phyloP scores from a whole-genome alignment of 37 sponge, comb jelly and placozoan genomes.

The Halichondria panicea region DNA sequence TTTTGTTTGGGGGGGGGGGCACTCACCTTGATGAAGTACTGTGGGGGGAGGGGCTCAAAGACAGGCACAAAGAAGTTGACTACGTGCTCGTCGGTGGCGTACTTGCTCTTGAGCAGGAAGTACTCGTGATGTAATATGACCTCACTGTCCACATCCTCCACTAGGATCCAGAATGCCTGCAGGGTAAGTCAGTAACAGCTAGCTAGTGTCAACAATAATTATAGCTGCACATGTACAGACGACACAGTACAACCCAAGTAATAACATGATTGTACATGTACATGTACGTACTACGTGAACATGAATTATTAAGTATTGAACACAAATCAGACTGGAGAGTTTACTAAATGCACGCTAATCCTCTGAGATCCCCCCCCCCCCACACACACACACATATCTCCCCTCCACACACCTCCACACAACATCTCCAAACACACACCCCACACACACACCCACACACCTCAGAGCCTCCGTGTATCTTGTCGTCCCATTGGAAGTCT shows the following conservation, averaged over 20 bases:
- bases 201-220: too few species aligned
- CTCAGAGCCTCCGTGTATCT: conserved; percentile 91
- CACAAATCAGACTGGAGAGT: too few species aligned
- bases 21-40: conserved; percentile 88
- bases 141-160: conserved; percentile 99
- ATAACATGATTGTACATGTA: too few species aligned
- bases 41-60: conserved; percentile 99
- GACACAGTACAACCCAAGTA: too few species aligned
- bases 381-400: not conserved
- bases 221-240: too few species aligned
- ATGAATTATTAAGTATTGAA: too few species aligned
- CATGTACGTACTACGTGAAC: too few species aligned
- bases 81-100: conserved; percentile 86
- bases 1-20: not conserved
- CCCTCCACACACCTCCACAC: not conserved
- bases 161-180: conserved; percentile 97
- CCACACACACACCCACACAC: conserved; percentile 3
- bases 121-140: conserved; percentile 93
- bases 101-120: conserved; percentile 96
- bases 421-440: not conserved
- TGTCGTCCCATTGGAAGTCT: conserved; percentile 99
- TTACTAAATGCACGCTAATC: too few species aligned
- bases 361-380: too few species aligned
- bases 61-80: conserved; percentile 97
- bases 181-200: too few species aligned